These are phyloP conservation scores for Danio aesculapii DNA, from an alignment of 2,797 vertebrate species.

Conservation along the genomic window DNA sequence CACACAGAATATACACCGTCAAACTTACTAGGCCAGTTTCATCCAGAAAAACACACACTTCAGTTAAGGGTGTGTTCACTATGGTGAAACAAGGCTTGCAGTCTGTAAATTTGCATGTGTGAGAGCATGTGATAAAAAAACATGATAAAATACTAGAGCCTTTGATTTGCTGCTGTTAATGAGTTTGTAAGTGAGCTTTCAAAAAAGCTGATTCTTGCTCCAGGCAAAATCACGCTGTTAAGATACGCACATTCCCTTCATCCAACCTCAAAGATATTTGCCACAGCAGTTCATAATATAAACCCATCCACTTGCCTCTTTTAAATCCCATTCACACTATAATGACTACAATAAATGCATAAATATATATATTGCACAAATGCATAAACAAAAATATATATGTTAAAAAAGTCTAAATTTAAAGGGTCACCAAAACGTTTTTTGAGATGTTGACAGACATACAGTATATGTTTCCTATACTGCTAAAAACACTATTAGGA, in stretches of 20 bases:
- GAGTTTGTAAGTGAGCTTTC: background rate
- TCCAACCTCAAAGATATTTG: slow-evolving; percentile 20
- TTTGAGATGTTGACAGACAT: no score
- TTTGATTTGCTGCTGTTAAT: slow-evolving; percentile 1
- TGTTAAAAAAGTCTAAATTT: no score
- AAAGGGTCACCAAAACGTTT: no score
- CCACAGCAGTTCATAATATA: slow-evolving; percentile 1
- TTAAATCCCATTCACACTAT: no score
- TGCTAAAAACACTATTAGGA: no score
- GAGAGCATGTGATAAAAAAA: background rate
- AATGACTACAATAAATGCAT: no score
- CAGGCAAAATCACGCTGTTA: background rate
- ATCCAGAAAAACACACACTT: background rate
- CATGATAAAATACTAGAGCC: background rate
- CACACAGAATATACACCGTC: background rate
- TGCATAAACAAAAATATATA: no score
- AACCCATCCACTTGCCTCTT: background rate
- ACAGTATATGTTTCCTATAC: no score
- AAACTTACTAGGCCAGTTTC: background rate
- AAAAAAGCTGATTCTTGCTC: background rate
- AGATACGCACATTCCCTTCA: slow-evolving; percentile 1
- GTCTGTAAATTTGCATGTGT: background rate
- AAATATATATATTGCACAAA: no score
- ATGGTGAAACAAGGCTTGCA: background rate
- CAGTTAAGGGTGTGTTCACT: background rate